A percentile compares a stretch with the other conserved stretches of the same genome.
These are phyloP conservation scores for Tanypteryx hageni DNA, from an alignment of 2,888 invertebrate genomes.

Conservation along the genomic window DNA sequence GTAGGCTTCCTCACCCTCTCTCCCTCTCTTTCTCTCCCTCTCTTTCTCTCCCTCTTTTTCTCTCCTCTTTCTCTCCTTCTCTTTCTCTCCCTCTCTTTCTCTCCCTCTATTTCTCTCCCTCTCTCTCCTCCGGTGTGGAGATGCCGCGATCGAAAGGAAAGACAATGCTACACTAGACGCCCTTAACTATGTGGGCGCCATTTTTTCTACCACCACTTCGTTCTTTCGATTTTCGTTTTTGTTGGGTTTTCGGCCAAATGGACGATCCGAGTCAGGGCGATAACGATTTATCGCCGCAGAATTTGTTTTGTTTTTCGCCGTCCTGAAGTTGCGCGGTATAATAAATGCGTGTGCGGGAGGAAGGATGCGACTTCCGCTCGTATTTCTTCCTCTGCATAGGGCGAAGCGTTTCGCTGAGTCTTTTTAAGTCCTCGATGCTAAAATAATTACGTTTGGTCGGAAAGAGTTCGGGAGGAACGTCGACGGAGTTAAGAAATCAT, in stretches of 20 bases:
- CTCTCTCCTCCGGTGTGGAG: neutral
- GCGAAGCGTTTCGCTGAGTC: neutral
- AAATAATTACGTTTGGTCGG: neutral
- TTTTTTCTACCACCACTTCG: neutral
- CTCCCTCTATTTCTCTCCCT: neutral
- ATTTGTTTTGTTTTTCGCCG: constrained; percentile 24
- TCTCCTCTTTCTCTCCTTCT: neutral
- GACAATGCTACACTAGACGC: constrained; percentile 21
- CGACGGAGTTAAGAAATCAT: too few species aligned
- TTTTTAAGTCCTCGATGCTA: neutral
- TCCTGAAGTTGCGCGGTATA: constrained; percentile 35
- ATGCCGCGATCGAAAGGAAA: neutral
- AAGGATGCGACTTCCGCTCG: neutral
- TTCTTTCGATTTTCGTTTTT: neutral
- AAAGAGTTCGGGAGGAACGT: too few species aligned
- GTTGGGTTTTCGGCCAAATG: neutral
- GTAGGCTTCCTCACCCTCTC: neutral
- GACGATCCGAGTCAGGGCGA: constrained; percentile 49
- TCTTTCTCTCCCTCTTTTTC: neutral
- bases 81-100: too few species aligned
- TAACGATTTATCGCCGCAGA: constrained; percentile 52
- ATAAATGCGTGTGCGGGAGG: constrained; percentile 8
- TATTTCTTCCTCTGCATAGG: neutral
- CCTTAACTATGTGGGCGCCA: neutral
- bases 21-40: neutral